A percentile compares a stretch with the other conserved stretches of the same genome.
phyloP scores from a whole-genome alignment of 2,797 vertebrate species.

The Amniataba percoides region DNA sequence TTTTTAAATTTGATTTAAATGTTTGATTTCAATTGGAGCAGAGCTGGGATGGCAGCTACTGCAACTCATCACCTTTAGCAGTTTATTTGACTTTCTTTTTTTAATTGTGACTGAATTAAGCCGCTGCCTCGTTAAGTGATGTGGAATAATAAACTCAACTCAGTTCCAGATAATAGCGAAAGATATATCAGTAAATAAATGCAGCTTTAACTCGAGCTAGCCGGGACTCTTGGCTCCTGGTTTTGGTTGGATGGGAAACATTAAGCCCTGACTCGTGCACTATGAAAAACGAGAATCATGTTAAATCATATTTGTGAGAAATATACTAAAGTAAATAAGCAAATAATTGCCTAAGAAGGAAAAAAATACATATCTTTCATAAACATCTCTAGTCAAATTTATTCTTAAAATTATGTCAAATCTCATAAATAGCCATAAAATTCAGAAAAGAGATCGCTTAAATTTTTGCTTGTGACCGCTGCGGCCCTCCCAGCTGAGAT shows the following conservation, averaged over 20 bases:
- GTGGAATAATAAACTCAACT: too few species aligned
- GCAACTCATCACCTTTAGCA: background rate
- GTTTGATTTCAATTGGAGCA: background rate
- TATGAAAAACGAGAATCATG: background rate
- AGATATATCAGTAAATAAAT: too few species aligned
- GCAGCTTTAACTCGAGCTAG: too few species aligned
- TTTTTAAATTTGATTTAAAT: background rate
- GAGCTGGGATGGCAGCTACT: background rate
- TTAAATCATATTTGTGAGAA: slow-evolving; percentile 14
- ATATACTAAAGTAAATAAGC: slow-evolving; percentile 16
- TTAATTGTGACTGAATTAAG: too few species aligned
- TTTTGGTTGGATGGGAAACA: slow-evolving; percentile 5
- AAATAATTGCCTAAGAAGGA: slow-evolving; percentile 9
- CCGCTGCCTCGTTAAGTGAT: too few species aligned
- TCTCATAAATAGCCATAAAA: slow-evolving; percentile 28
- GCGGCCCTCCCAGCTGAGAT: slow-evolving; percentile 47
- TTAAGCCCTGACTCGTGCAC: background rate
- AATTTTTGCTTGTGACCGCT: background rate
- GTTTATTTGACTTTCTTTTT: background rate
- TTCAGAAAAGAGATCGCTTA: slow-evolving; percentile 1
- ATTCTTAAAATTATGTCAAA: slow-evolving; percentile 10
- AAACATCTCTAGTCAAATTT: slow-evolving; percentile 20
- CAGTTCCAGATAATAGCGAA: too few species aligned
- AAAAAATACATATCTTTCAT: background rate
- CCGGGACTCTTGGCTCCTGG: too few species aligned